Conservation (phyloP, 2,888 invertebrate genomes). For the Cotesia congregata region DNA sequence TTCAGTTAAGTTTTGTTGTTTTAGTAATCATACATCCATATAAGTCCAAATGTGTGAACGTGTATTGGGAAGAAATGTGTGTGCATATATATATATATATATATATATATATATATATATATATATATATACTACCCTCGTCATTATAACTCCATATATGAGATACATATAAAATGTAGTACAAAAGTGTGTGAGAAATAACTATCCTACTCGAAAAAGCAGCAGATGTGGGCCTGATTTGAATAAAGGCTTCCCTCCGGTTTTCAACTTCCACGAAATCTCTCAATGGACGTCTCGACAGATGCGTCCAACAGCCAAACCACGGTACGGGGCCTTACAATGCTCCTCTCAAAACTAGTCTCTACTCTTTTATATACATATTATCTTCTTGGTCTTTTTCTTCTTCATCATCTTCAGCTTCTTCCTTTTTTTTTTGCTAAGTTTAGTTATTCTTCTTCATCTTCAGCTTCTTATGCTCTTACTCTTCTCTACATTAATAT, state of each 20-base stretch:
- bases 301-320: constrained; percentile 28
- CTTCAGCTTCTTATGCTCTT: constrained; percentile 12
- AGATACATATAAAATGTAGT: neutral
- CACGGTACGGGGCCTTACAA: constrained; percentile 27
- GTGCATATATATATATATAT: constrained; percentile 1
- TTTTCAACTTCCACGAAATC: constrained; percentile 41
- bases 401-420: constrained; percentile 15
- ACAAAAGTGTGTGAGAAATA: neutral
- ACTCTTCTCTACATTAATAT: constrained; percentile 16
- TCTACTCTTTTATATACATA: constrained; percentile 3
- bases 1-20: neutral
- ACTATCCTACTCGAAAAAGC: constrained; percentile 13
- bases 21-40: neutral
- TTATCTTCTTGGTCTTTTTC: constrained; percentile 17
- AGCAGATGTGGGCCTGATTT: constrained; percentile 39
- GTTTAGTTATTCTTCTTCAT: constrained; percentile 7
- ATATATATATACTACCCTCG: neutral
- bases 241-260: constrained; percentile 41
- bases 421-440: neutral
- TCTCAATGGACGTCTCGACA: constrained; percentile 40
- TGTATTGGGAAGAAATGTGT: neutral
- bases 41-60: neutral
- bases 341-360: constrained; percentile 24
- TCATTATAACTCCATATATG: neutral
- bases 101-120: neutral